These are phyloP conservation scores for Drosophila orena DNA, from an alignment of 1,140 invertebrate species.

Conservation along the genomic window DNA sequence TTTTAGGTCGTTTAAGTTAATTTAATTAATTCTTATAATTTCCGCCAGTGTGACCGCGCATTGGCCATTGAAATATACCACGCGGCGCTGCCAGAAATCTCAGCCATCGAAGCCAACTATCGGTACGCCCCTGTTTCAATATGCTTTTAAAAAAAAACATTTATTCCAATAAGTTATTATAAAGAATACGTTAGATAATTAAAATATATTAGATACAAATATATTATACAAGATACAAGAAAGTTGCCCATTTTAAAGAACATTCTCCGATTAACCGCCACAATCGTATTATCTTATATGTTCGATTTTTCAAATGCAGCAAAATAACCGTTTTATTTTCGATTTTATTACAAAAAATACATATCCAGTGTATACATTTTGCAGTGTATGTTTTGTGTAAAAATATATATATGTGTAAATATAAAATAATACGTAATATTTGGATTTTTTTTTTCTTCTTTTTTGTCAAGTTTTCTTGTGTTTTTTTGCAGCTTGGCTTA, in stretches of 20 bases:
- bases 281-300: neutral
- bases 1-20: conserved; percentile 6
- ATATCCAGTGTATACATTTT: conserved; percentile 65
- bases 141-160: neutral
- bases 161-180: neutral
- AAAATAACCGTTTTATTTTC: conserved; percentile 20
- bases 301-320: conserved; percentile 6
- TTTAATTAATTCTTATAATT: conserved; percentile 21
- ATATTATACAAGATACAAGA: too few species aligned
- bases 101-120: neutral
- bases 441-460: conserved; percentile 43
- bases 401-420: conserved; percentile 72
- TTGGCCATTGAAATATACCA: neutral
- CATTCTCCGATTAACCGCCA: neutral
- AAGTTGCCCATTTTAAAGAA: neutral
- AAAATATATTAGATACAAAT: too few species aligned
- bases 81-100: neutral
- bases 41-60: conserved; percentile 7
- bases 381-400: conserved; percentile 72
- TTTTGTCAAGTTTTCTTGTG: conserved; percentile 21
- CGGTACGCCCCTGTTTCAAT: neutral
- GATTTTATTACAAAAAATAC: conserved; percentile 77
- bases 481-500: conserved; percentile 56
- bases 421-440: conserved; percentile 75
- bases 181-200: too few species aligned